Evolutionary conservation across 2,797 vertebrate species (phyloP).

Genomic region (Coluber constrictor): DNA sequence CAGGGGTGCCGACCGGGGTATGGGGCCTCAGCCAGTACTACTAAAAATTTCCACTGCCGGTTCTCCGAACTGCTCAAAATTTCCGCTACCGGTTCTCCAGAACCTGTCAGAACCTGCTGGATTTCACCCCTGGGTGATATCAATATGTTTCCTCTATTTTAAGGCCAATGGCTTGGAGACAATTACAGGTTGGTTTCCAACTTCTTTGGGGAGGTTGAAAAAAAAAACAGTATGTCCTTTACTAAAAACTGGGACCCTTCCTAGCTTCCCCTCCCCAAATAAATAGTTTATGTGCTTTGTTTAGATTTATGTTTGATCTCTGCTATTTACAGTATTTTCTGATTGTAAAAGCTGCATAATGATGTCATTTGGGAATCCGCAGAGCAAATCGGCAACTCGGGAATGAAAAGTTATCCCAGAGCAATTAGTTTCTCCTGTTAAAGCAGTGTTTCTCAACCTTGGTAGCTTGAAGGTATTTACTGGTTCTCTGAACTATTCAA

Average conservation of each 20-base stretch:
- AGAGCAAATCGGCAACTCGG: background rate
- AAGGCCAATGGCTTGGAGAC: background rate
- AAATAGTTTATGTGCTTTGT: constrained; percentile 33
- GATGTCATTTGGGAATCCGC: background rate
- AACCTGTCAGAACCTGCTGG: too few species aligned
- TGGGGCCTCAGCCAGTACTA: too few species aligned
- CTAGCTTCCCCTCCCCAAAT: constrained; percentile 30
- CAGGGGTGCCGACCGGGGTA: too few species aligned
- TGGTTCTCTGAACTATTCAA: too few species aligned
- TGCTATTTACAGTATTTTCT: constrained; percentile 43
- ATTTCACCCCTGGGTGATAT: background rate
- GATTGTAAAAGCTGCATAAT: constrained; percentile 39
- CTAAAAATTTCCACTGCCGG: too few species aligned
- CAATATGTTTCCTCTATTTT: background rate
- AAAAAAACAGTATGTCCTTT: background rate
- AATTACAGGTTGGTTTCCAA: background rate
- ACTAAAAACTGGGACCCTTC: constrained; percentile 13
- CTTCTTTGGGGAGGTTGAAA: background rate
- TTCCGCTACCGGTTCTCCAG: too few species aligned
- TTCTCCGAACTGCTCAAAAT: too few species aligned
- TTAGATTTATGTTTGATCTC: constrained; percentile 32
- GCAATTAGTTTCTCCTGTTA: background rate
- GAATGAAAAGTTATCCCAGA: constrained; percentile 15
- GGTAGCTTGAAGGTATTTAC: too few species aligned
- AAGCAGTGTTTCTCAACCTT: background rate